phyloP scores from a whole-genome alignment of 2,888 invertebrate species.

The Zonitis immaculata region DNA sequence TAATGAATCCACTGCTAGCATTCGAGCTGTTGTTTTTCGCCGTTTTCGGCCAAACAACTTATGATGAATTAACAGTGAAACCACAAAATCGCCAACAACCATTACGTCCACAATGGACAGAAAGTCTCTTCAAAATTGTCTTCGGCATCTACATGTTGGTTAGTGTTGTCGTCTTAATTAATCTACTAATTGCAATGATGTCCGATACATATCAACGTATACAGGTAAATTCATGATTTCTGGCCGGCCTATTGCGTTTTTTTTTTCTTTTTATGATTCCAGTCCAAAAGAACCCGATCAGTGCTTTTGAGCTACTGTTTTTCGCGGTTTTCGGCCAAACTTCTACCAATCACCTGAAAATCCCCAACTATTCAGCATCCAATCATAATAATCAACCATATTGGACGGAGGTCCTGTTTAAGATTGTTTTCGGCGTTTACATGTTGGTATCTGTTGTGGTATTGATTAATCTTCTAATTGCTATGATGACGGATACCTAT shows the following conservation, averaged over 20 bases:
- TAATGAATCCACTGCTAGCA: conserved; percentile 84
- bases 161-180: conserved; percentile 95
- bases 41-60: conserved; percentile 90
- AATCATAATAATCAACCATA: conserved; percentile 59
- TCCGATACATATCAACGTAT: conserved; percentile 99
- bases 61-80: conserved; percentile 67
- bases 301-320: conserved; percentile 96
- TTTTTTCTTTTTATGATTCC: conserved; percentile 55
- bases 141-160: conserved; percentile 98
- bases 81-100: conserved; percentile 64
- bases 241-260: conserved; percentile 16
- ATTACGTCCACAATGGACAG: conserved; percentile 78
- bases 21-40: conserved; percentile 98
- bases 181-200: conserved; percentile 99
- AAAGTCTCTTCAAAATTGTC: conserved; percentile 82
- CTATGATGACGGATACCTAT: conserved; percentile 99
- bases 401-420: conserved; percentile 85
- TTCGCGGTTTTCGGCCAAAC: conserved; percentile 98
- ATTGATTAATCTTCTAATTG: conserved; percentile 98
- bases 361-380: conserved; percentile 53
- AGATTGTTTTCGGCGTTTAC: conserved; percentile 87
- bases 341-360: conserved; percentile 73
- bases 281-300: conserved; percentile 87
- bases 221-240: conserved; percentile 66
- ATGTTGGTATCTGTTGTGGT: conserved; percentile 99